These are phyloP conservation scores for Zosterops lateralis DNA, from an alignment of 2,113 vertebrate species.

Conservation along the genomic window DNA sequence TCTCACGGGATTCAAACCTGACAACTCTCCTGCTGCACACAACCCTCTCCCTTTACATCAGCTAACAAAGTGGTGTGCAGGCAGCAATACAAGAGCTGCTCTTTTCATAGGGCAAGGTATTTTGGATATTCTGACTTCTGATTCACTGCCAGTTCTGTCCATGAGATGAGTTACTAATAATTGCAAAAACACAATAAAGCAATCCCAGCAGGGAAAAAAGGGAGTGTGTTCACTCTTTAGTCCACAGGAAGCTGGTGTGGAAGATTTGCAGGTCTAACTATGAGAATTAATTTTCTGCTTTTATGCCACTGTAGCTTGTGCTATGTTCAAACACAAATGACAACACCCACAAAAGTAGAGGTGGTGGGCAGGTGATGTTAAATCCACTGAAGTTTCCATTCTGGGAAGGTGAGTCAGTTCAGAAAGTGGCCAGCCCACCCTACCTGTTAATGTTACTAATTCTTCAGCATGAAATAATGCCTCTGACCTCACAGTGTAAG, in stretches of 20 bases:
- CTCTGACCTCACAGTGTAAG: not conserved
- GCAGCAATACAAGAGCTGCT: not conserved
- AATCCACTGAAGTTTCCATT: not conserved
- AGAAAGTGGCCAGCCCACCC: not conserved
- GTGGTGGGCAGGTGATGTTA: not conserved
- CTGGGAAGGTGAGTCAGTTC: not conserved
- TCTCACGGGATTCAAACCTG: not conserved
- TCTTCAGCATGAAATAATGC: not conserved
- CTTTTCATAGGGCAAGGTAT: not conserved
- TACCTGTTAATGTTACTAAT: not conserved
- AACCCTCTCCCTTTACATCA: not conserved
- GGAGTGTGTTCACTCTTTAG: not conserved
- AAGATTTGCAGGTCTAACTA: not conserved
- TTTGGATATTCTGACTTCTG: not conserved
- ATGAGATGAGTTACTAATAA: not conserved
- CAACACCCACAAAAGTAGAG: not conserved
- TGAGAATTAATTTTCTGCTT: not conserved
- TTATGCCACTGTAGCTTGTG: not conserved
- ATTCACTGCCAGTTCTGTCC: not conserved
- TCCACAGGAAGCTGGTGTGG: not conserved
- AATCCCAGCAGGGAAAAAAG: not conserved
- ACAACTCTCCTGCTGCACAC: not conserved
- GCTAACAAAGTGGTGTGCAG: not conserved
- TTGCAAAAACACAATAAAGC: constrained; percentile 2
- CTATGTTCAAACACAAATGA: not conserved